phyloP scores from a whole-genome alignment of 2,888 invertebrate species.

The Volucella inanis region DNA sequence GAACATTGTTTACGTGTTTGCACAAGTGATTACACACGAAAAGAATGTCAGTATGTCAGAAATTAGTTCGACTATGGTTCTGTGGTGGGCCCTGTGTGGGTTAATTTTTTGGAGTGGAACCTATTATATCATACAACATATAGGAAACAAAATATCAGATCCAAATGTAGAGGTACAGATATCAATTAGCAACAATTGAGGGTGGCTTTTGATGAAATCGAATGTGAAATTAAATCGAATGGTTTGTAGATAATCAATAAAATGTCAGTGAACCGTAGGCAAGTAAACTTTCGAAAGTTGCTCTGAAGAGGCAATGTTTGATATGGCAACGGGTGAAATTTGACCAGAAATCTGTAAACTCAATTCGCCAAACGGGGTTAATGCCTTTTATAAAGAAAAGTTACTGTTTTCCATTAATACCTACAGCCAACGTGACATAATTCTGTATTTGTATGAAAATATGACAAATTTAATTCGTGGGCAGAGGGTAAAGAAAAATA shows the following conservation, averaged over 20 bases:
- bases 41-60: constrained; percentile 66
- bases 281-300: neutral
- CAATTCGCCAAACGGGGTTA: too few species aligned
- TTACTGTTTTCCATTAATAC: too few species aligned
- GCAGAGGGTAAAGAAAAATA: too few species aligned
- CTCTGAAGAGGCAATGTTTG: neutral
- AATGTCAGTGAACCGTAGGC: constrained; percentile 29
- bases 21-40: constrained; percentile 55
- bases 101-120: neutral
- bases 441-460: too few species aligned
- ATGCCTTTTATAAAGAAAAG: too few species aligned
- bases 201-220: neutral
- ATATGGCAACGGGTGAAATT: too few species aligned
- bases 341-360: too few species aligned
- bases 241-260: constrained; percentile 20
- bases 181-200: constrained; percentile 8
- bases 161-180: neutral
- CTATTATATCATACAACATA: too few species aligned
- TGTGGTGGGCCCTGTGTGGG: neutral
- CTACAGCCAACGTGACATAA: too few species aligned
- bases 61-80: constrained; percentile 11
- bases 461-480: too few species aligned
- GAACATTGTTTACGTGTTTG: constrained; percentile 46
- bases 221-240: constrained; percentile 1
- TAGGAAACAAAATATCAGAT: too few species aligned